These are phyloP conservation scores for Drosophila lacteicornis DNA, from an alignment of 1,140 invertebrate genomes.

Conservation along the genomic window DNA sequence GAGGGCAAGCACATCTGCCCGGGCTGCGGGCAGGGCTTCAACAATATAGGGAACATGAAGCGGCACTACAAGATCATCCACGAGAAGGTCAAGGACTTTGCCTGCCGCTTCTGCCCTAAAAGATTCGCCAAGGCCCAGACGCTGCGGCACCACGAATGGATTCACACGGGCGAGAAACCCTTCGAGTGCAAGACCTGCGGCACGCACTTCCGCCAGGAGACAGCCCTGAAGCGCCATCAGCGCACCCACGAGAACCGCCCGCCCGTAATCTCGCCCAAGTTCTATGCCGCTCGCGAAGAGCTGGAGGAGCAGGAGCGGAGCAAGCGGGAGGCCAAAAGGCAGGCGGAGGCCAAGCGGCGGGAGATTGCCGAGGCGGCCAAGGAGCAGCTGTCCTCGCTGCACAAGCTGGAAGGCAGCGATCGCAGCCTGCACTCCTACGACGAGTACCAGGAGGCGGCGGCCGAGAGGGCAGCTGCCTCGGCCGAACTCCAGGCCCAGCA, in stretches of 20 bases:
- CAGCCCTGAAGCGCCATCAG: conserved; percentile 78
- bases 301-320: conserved; percentile 74
- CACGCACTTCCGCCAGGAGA: conserved; percentile 79
- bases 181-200: conserved; percentile 78
- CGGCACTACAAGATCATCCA: conserved; percentile 82
- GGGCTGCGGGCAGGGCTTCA: conserved; percentile 79
- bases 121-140: conserved; percentile 82
- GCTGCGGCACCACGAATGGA: conserved; percentile 83
- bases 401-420: conserved; percentile 63
- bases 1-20: conserved; percentile 81
- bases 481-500: conserved; percentile 76
- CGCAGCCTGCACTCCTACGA: conserved; percentile 70
- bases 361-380: conserved; percentile 78
- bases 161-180: conserved; percentile 85
- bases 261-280: conserved; percentile 73
- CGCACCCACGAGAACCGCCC: conserved; percentile 78
- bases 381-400: conserved; percentile 69
- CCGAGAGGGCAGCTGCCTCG: conserved; percentile 67
- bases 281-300: conserved; percentile 77
- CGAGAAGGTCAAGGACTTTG: conserved; percentile 81
- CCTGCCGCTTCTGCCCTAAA: conserved; percentile 77
- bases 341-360: conserved; percentile 68
- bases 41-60: conserved; percentile 80
- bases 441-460: conserved; percentile 73
- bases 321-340: conserved; percentile 68